A percentile compares a stretch with the other conserved stretches of the same genome.
phyloP scores from a whole-genome alignment of 1,140 invertebrate species.

The Saxidomus purpurata region DNA sequence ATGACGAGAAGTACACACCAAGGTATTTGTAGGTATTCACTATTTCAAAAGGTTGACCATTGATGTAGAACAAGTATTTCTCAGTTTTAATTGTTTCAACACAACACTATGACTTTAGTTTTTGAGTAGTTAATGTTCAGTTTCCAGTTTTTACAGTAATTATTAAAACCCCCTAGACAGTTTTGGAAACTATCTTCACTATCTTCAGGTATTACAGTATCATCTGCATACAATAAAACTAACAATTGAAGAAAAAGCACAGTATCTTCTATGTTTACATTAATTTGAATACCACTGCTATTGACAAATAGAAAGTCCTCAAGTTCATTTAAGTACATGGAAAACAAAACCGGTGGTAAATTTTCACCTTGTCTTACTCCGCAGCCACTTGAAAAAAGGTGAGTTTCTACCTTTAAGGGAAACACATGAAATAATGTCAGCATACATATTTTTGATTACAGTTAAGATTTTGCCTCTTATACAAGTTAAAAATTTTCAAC shows the following conservation, averaged over 20 bases:
- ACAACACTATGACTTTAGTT: background rate
- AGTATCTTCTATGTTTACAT: background rate
- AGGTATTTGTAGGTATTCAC: background rate
- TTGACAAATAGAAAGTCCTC: background rate
- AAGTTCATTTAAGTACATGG: conserved; percentile 33
- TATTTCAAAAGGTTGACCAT: background rate
- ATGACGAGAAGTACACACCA: background rate
- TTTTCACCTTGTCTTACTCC: conserved; percentile 33
- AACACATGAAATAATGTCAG: conserved; percentile 2
- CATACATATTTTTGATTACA: conserved; percentile 9
- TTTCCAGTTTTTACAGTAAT: no score
- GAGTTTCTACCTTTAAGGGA: background rate
- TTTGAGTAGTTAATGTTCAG: no score
- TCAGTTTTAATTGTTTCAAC: no score
- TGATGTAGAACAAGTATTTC: background rate
- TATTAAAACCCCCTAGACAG: background rate
- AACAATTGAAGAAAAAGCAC: background rate
- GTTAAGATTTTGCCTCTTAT: background rate
- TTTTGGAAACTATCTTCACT: background rate
- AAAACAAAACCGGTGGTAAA: conserved; percentile 15
- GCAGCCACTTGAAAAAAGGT: background rate
- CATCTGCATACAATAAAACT: conserved; percentile 11
- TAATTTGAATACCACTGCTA: background rate
- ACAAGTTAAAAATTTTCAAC: background rate
- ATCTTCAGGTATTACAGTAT: no score